A percentile compares a stretch with the other conserved stretches of the same genome.
phyloP scores from a whole-genome alignment of 2,888 invertebrate genomes.

The Antheraea assamensis region DNA sequence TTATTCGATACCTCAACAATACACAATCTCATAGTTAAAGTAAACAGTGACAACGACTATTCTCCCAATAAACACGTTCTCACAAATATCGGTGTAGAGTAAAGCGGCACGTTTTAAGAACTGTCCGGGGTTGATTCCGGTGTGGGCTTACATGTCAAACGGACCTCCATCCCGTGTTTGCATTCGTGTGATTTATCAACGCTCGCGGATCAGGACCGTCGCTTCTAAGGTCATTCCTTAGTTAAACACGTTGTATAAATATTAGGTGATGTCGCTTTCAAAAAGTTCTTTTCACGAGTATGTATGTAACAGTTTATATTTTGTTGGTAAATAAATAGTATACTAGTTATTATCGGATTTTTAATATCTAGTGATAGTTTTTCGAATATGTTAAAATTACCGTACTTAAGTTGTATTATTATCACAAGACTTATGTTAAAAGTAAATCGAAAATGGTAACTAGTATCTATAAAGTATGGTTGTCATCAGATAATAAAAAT shows the following conservation, averaged over 20 bases:
- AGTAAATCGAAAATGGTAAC: neutral
- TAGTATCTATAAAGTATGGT: neutral
- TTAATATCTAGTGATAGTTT: neutral
- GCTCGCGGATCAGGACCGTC: conserved; percentile 61
- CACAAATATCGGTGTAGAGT: conserved; percentile 42
- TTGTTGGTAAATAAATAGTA: neutral
- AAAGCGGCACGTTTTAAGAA: conserved; percentile 41
- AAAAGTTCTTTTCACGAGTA: conserved; percentile 25
- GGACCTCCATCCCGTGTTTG: conserved; percentile 57
- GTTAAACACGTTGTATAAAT: conserved; percentile 48
- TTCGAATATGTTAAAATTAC: neutral
- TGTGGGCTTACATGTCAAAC: conserved; percentile 43
- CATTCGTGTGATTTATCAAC: conserved; percentile 74
- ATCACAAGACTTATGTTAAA: neutral
- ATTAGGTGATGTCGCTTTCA: conserved; percentile 35
- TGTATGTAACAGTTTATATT: conserved; percentile 4
- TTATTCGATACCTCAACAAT: neutral
- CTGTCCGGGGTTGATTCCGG: conserved; percentile 35
- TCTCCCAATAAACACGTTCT: conserved; percentile 29
- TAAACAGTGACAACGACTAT: conserved; percentile 12
- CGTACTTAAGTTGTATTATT: neutral
- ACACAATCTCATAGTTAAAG: conserved; percentile 18
- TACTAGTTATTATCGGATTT: neutral
- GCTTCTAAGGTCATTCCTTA: conserved; percentile 57
- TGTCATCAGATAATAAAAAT: neutral